Evolutionary conservation across 92 coral and sea anemone genomes (phyloP).

Genomic region (Heteractis magnifica): DNA sequence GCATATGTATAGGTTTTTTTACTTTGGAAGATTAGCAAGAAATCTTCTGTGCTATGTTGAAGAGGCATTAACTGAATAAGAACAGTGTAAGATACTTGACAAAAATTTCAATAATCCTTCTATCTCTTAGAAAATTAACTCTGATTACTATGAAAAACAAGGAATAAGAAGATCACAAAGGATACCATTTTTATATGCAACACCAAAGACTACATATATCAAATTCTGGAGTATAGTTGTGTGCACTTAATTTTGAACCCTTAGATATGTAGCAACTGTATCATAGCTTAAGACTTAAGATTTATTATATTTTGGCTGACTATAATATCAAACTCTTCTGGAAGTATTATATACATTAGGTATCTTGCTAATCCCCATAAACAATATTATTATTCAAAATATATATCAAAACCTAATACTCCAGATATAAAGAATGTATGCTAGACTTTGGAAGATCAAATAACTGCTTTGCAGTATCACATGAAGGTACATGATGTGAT

Average conservation of each 20-base stretch:
- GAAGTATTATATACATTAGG: not conserved
- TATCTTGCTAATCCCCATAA: not conserved
- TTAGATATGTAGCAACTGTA: no score
- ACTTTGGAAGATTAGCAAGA: slow-evolving; percentile 9
- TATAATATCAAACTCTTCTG: not conserved
- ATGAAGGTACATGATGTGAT: not conserved
- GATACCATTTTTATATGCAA: not conserved
- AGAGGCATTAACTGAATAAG: slow-evolving; percentile 22
- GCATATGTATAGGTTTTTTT: slow-evolving; percentile 4
- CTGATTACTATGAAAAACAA: not conserved
- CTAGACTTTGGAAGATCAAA: not conserved
- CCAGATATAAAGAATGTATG: not conserved
- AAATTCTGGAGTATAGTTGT: no score
- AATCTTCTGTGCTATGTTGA: not conserved
- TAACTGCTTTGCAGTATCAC: not conserved
- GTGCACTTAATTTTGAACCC: no score
- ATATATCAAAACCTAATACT: not conserved
- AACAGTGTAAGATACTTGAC: slow-evolving; percentile 18
- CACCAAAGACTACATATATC: not conserved
- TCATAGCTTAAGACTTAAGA: no score
- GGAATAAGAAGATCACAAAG: not conserved
- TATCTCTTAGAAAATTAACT: not conserved
- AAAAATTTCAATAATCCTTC: slow-evolving; percentile 14
- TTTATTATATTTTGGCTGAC: no score
- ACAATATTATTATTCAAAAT: not conserved